Evolutionary conservation across 2,113 vertebrate genomes (phyloP), one percentile per base, ranked within the genome.

Genomic region (Leuciscus idus): DNA sequence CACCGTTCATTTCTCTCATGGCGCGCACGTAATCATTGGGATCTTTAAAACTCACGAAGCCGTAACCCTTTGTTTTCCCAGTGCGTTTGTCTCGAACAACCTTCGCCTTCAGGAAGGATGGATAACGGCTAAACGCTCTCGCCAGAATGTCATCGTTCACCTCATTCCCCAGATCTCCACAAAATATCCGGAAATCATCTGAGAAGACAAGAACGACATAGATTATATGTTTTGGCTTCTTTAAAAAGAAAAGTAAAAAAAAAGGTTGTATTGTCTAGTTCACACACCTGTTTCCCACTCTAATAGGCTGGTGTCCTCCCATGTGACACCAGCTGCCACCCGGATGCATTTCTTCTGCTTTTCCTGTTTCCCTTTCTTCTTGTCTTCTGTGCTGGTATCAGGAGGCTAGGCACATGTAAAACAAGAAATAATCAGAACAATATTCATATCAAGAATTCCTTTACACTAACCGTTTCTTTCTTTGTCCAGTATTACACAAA

Each of bases 131-230:
- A 92, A 98, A 98, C 21, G 97, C 96, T 12, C 97, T 90, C 5
- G 96, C 96, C 91, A 98, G 90, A 75, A 98, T 98, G 94, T 98
- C 97, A 12, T 98, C 97, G 0, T 97, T 98, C 84, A 98, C 97
- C 85, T 98, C 97, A 1, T 98, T 98, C 48, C 97, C 97, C 83
- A 98, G 93, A 74, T 98, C 97, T 2, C 97, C 97, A 4, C 97
- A 98, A 93, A 98, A 98, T 87, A 98, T 97, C 87, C 97, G 94
- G 92, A 98, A 98, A 88, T 98, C 97, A 88, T 98, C 97, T 98
- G 91, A 5, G 83, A 21, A 72, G 26, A 48, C 30, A 43, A 50
- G n/a, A 46, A 26, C 7, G 1, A 43, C 7, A 43, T 43, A 43
- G 43, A 43, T 43, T 43, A 43, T 43, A 43, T 43, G 43, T 43